Base-by-base conservation (phyloP, 2,888 invertebrate genomes). In the Teinopalpus imperialis region DNA sequence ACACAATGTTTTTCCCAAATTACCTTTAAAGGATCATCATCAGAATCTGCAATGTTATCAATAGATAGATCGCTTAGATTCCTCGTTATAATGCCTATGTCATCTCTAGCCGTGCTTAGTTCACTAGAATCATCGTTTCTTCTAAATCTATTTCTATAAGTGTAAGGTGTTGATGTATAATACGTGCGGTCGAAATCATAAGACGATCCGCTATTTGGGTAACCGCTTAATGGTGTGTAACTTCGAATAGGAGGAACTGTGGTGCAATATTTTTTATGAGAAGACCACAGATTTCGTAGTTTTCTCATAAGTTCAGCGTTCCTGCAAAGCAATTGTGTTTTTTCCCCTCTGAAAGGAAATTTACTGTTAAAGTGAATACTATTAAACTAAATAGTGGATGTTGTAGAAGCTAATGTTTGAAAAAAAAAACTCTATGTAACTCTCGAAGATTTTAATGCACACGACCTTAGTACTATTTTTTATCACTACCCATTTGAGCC, bases 221-320 rank as follows among this genome's bases (percentile, higher is more conserved):
- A 88, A 42, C 86, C 83, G 54, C 86, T 87, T 42, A 82, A 48
- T 34, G 86, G 87, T 3, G 86, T 79, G 61, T 80, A 80, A 52
- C 78, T 81, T 63, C 83, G 62, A 49, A 66, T 72, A 36, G 78
- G 80, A 56, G 74, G 69, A 43, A 81, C 67, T 30, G 74, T 69
- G 54, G 85, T 88, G 81, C 89, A 89, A 69, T 89, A 88, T 59
- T 91, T 90, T 72, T 91, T 91, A 81, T 91, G 90, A 69, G 90
- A 90, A 67, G 81, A 87, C 91, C 92, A 92, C 52, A 92, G 74
- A 57, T 83, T 89, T 68, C 90, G 87, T 59, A 92, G 87, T 74
- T 91, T 91, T 74, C 87, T 83, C 88, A 91, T 90, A 66, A 92
- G 85, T 62, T 91, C 90, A 62, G 81, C 79, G 74, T 92, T 92